Base-by-base conservation (phyloP, 2,113 vertebrate genomes). In the Microcebus jonahi region DNA sequence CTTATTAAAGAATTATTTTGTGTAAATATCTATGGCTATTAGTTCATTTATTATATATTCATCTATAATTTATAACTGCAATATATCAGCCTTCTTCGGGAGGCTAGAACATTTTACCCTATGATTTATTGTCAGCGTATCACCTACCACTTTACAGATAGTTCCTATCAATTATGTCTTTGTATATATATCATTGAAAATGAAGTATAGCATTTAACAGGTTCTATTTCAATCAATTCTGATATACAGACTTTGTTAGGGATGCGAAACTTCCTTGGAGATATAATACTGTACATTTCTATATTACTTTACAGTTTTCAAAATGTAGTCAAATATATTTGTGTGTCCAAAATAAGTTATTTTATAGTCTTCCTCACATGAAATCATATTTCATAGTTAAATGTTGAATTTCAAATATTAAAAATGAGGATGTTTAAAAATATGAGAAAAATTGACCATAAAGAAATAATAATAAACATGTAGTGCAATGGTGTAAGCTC, bases 51-150 rank as follows among this genome's bases (percentile, higher is more conserved):
- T 92, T 90, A 90, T 70, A 89, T 89, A 91, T 83, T 94, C 17
- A n/a, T 55, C 0, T 53, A 88, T 59, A 77, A 95, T 90, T 92
- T 71, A 70, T 94, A 95, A 25, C 61, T 68, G 39, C 1, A 83
- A 59, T 92, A 97, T 89, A 94, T 97, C 79, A 96, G 67, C 48
- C 95, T 95, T 91, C 25, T 68, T 25, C 61, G 34, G 36, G 14
- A 95, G 75, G 23, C 31, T 20, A 92, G 80, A 90, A 67, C 17
- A 65, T 61, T 84, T 95, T 88, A 55, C 10, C 36, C 9, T 59
- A n/a, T 68, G 48, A 93, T 96, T 95, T 83, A 96, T 53, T 65
- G 21, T 81, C 45, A 68, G 42, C 57, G 6, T 67, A 79, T 88
- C 50, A 95, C 31, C 59, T 95, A 65, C 65, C n/a, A 92, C 36